Base-by-base conservation (phyloP, 2,797 vertebrate genomes). In the Helostoma temminkii region DNA sequence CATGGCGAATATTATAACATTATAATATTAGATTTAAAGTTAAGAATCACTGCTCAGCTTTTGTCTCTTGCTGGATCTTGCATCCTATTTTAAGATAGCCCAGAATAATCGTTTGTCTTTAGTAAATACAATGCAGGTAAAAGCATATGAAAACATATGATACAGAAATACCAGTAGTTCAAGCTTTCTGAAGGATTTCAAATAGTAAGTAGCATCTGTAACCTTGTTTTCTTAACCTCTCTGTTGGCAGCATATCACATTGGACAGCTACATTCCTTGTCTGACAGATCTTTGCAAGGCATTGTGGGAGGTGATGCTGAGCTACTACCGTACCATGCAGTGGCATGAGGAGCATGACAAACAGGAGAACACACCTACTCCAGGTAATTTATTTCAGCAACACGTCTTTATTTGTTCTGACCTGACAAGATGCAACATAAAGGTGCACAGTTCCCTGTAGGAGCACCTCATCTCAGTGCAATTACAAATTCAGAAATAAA, bases 251-350 rank as follows among this genome's bases (percentile, higher is more conserved):
- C 97, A 99, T 34, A 97, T 99, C 77, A 99, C 97, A 18, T 88
- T 94, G 7, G 98, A 99, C 91, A 99, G 98, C 91, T 99, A 99
- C 90, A 98, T 99, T 76, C 98, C 98, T 3, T 99, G 98, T 90
- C 93, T 99, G 83, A 95, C 95, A 3, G 98, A 99, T 84, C 94
- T 99, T 28, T 99, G 98, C 92, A 99, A 99, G 89, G 98, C 98
- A 66, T 93, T 99, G 52, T 99, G 98, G 98, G 98, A 99, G 85
- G 98, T 99, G 71, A 99, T 99, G 98, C 94, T 98, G 49, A 99
- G 98, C 88, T 99, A 99, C 87, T 95, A 99, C 79, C 92, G 94
- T 52, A 99, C 97, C 0, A 99, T 99, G 95, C 95, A 96, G 86
- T 99, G 98, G 98, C 98, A 99, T 1, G 97, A 97, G 67, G 94